Evolutionary conservation across 2,113 vertebrate genomes (phyloP), one percentile per base, ranked within the genome.

Genomic region (Rhabdornis inornatus): DNA sequence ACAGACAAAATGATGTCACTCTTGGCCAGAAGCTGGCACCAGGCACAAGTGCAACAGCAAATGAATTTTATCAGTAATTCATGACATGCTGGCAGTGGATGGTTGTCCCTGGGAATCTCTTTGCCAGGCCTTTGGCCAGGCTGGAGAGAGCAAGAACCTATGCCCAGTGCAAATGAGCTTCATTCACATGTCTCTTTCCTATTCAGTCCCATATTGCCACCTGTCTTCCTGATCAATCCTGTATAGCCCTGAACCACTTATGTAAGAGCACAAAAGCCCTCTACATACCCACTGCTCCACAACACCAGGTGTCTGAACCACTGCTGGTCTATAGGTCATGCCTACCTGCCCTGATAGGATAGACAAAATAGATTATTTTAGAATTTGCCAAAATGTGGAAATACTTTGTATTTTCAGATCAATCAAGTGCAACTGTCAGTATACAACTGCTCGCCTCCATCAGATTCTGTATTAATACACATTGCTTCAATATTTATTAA

Each of bases 1-100:
- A 68, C 39, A 81, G 87, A 64, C 45, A 90, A 91, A 93, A 82
- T 83, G n/a, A 96, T 93, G 88, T 96, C 95, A 96, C 15, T 57
- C 31, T 91, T 83, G 86, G 87, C 74, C 55, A 85, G 57, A 80
- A 75, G 49, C 60, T 95, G 82, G 74, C 55, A 96, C 15, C 63
- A 86, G 74, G 52, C 55, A 85, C 64, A 82, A 95, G 78, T 31
- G 59, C 45, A 92, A 76, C 6, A 76, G 35, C 55, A 85, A 92
- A 37, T 86, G 53, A 82, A 69, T 93, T 82, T 82, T 88, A 77
- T 94, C 23, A 3, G 75, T 94, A 89, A 85, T 87, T 92, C 90
- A 80, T 47, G 79, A 74, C 83, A 66, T 8, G 39, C 17, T 83
- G 83, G 75, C 68, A 93, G 55, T n/a, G 66, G 25, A 80, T 59